A percentile compares a stretch with the other conserved stretches of the same genome.
Conservation (phyloP, 2,797 vertebrate genomes). For the Lithobates pipiens region DNA sequence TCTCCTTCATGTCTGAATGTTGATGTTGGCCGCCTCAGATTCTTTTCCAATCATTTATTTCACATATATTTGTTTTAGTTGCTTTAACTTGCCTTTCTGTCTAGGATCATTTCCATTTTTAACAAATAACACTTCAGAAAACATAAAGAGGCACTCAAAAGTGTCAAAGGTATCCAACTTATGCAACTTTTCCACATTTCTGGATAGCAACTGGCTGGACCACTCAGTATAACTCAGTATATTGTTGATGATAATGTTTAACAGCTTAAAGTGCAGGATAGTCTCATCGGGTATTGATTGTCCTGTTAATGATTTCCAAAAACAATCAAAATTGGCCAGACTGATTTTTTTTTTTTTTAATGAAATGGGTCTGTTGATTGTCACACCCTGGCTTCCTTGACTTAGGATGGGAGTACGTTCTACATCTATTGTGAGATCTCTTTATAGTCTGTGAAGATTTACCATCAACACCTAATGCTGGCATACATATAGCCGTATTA, state of each 20-base stretch:
- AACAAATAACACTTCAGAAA: background rate
- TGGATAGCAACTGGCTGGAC: background rate
- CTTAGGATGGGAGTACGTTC: too few species aligned
- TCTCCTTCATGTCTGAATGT: constrained; percentile 12
- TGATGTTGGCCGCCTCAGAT: constrained; percentile 34
- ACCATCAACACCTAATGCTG: too few species aligned
- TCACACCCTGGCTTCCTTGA: too few species aligned
- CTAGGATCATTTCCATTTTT: constrained; percentile 37
- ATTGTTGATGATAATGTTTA: background rate
- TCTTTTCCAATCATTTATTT: constrained; percentile 43
- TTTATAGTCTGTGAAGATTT: too few species aligned
- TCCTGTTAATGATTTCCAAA: background rate
- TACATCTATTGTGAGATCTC: too few species aligned
- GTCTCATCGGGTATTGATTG: background rate
- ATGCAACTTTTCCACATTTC: background rate
- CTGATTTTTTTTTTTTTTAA: too few species aligned
- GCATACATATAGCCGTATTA: too few species aligned
- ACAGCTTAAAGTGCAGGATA: background rate
- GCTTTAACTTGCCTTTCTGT: constrained; percentile 25
- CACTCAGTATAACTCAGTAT: background rate
- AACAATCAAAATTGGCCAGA: background rate
- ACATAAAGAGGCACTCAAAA: background rate
- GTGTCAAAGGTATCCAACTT: background rate
- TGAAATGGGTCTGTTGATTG: too few species aligned
- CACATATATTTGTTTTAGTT: constrained; percentile 40